phyloP scores from a whole-genome alignment of 2,888 invertebrate genomes.

The Bimastos eiseni region DNA sequence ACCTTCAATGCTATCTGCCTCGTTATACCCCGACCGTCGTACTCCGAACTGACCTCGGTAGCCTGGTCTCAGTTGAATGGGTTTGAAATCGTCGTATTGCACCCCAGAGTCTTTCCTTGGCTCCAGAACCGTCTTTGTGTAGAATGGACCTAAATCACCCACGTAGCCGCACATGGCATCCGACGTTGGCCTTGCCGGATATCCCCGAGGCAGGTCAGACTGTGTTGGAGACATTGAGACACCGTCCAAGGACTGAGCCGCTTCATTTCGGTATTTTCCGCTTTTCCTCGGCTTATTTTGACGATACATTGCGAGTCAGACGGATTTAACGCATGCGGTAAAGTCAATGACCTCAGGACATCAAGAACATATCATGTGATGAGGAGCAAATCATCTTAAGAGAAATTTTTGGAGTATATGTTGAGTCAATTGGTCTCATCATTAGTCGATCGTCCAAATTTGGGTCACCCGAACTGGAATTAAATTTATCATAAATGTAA shows the following conservation, averaged over 20 bases:
- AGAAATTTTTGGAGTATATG: not conserved
- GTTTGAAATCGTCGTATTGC: no score
- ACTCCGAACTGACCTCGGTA: not conserved
- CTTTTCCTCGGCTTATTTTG: not conserved
- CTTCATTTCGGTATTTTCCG: not conserved
- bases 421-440: not conserved
- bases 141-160: conserved; percentile 15
- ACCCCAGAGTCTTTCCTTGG: not conserved
- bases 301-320: not conserved
- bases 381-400: not conserved
- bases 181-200: not conserved
- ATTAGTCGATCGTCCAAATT: not conserved
- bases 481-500: not conserved
- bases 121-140: conserved; percentile 3
- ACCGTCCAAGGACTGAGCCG: not conserved
- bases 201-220: not conserved
- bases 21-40: not conserved
- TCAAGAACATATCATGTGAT: not conserved
- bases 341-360: not conserved
- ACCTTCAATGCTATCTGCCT: no score
- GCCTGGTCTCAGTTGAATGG: not conserved
- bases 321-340: not conserved
- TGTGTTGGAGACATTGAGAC: not conserved
- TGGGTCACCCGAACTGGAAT: not conserved
- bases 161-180: conserved; percentile 22